These are phyloP conservation scores for Pelvicachromis taeniatus DNA, from an alignment of 2,113 vertebrate genomes.

Conservation along the genomic window DNA sequence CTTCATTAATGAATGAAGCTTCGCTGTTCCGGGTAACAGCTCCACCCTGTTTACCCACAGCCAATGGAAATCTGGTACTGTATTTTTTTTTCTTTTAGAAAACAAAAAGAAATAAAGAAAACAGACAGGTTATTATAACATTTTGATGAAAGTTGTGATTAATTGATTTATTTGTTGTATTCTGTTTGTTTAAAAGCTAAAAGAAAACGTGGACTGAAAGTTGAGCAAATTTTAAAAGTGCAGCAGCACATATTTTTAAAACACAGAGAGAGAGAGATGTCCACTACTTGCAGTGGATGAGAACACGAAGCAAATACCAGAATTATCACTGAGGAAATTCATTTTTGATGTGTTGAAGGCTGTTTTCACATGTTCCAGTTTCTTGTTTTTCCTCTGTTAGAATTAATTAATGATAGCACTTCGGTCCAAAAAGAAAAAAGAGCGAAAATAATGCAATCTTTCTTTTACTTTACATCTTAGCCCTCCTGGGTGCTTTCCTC, in stretches of 20 bases:
- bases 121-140: neutral
- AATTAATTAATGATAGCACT: neutral
- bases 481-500: neutral
- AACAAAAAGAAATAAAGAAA: neutral
- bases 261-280: too few species aligned
- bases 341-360: neutral
- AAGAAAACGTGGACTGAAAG: neutral
- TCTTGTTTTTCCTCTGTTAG: neutral
- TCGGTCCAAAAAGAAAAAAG: neutral
- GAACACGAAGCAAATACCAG: neutral
- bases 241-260: neutral
- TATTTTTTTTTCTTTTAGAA: neutral
- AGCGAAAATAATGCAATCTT: neutral
- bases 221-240: neutral
- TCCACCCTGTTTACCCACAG: constrained; percentile 43
- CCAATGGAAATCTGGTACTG: constrained; percentile 33
- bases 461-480: neutral
- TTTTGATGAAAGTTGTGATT: neutral
- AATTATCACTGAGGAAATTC: neutral
- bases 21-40: constrained; percentile 39
- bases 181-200: neutral
- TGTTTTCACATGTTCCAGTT: neutral
- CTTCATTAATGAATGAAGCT: constrained; percentile 39
- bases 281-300: neutral
- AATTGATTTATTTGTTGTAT: neutral